Evolutionary conservation across 1,140 invertebrate genomes (phyloP), one percentile per base, ranked within the genome.

Genomic region (Philotrypesis tridentata): DNA sequence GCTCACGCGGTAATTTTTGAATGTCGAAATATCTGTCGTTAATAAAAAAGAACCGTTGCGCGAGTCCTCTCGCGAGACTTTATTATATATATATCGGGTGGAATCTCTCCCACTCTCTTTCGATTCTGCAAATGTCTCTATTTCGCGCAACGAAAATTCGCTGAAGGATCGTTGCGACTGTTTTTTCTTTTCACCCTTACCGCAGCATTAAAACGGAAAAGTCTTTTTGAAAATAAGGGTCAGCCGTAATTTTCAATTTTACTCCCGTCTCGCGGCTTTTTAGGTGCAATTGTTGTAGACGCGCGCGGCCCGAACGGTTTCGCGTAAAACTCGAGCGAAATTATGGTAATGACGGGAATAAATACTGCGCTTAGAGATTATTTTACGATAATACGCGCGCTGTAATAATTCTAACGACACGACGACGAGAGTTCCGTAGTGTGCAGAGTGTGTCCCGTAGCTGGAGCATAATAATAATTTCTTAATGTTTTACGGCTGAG

Each of bases 21-120:
- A 65, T 65, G 61, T 65, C 27, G 61, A 29, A 65, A 65, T 65
- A 27, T 65, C 61, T 65, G 4, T 12, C 60, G n/a, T 61, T 61
- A 27, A 27, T 65, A n/a, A 29, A 12, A 65, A 65, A 65, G 27
- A 7, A 29, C 8, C 7, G 11, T 65, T 65, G 61, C 61, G 14
- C 14, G 2, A 65, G n/a, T n/a, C n/a, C n/a, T n/a, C n/a, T n/a
- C n/a, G n/a, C n/a, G n/a, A n/a, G n/a, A n/a, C n/a, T n/a, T n/a
- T n/a, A n/a, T n/a, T n/a, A n/a, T n/a, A n/a, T 61, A 6, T 25
- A 65, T 65, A 65, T 27, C 61, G n/a, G 61, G 61, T 65, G 27
- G 23, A 23, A 55, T 55, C 48, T 17, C 4, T 48, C n/a, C n/a
- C n/a, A n/a, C n/a, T n/a, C n/a, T n/a, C n/a, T n/a, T n/a, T n/a